phyloP scores from a whole-genome alignment of 2,113 vertebrate genomes.

The Tylochromis polylepis region DNA sequence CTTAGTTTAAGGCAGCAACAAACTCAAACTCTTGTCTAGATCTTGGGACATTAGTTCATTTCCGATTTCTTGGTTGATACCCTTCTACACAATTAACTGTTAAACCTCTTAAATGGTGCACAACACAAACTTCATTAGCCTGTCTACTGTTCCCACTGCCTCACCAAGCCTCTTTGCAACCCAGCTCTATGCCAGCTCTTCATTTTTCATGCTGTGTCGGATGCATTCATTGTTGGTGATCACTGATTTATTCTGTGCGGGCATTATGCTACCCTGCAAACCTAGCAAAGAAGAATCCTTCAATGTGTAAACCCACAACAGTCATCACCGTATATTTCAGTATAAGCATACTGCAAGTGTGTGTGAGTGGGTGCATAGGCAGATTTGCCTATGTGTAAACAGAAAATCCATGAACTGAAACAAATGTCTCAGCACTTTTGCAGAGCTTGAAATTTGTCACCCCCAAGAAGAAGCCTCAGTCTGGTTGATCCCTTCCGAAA shows the following conservation, averaged over 20 bases:
- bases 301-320: background rate
- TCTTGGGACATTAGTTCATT: background rate
- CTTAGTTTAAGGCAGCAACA: background rate
- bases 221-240: background rate
- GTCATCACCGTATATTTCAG: background rate
- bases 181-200: background rate
- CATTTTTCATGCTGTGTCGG: background rate
- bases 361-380: background rate
- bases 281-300: background rate
- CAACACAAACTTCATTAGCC: background rate
- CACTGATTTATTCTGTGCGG: background rate
- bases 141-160: background rate
- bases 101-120: background rate
- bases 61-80: background rate
- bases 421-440: constrained; percentile 38
- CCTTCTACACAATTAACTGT: background rate
- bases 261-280: background rate
- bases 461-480: constrained; percentile 40
- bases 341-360: background rate
- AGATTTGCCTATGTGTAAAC: background rate
- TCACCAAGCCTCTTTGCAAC: background rate
- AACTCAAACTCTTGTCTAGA: background rate
- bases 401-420: constrained; percentile 5
- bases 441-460: constrained; percentile 43
- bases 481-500: constrained; percentile 3